Evolutionary conservation across 2,797 vertebrate species (phyloP).

Genomic region (Lagocephalus sceleratus): DNA sequence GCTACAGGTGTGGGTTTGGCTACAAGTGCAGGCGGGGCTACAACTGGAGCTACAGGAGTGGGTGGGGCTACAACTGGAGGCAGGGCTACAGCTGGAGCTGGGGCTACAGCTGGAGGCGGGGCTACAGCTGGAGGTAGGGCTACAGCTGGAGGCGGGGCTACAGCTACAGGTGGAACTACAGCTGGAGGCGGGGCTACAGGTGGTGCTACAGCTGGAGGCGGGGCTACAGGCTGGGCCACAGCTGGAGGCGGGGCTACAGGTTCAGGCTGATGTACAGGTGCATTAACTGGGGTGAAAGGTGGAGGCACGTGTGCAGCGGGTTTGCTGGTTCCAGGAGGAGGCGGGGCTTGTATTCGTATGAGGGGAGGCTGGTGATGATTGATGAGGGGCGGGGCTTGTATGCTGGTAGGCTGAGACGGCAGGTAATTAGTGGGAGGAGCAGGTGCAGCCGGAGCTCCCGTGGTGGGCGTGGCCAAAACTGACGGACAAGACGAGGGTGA

Average conservation of each 20-base stretch:
- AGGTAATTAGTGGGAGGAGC: conserved; percentile 15
- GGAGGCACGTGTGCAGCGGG: not conserved
- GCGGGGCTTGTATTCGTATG: conserved; percentile 57
- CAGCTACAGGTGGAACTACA: not conserved
- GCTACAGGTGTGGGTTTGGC: not conserved
- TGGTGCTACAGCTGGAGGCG: not conserved
- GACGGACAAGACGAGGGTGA: conserved; percentile 21
- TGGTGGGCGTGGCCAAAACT: conserved; percentile 30
- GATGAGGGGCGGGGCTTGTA: conserved; percentile 15
- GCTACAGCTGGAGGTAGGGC: not conserved
- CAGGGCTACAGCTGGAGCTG: not conserved
- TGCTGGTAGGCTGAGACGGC: conserved; percentile 10
- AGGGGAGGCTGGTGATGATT: conserved; percentile 44
- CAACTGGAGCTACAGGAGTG: not conserved
- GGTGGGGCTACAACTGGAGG: not conserved
- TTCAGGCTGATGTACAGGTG: not conserved
- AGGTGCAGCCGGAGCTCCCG: conserved; percentile 22
- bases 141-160: too few species aligned
- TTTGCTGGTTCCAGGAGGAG: not conserved
- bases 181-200: not conserved
- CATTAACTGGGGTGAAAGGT: not conserved
- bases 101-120: not conserved
- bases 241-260: not conserved
- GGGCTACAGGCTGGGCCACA: not conserved
- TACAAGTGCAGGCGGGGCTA: not conserved